These are phyloP conservation scores for Variabilichromis moorii DNA, from an alignment of 2,113 vertebrate genomes.

Conservation along the genomic window DNA sequence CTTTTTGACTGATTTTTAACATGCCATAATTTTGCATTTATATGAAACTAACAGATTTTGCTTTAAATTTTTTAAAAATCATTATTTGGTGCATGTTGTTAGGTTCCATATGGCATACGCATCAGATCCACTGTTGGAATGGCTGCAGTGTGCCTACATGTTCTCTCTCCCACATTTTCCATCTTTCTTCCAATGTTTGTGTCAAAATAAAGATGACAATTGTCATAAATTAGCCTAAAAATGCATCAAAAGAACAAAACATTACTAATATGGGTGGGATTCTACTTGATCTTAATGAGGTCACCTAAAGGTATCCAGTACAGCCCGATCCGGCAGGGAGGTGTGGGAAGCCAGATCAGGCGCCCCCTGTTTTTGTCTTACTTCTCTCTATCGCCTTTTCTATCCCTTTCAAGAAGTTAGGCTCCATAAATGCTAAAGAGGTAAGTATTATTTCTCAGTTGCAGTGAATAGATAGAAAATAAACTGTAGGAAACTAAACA, in stretches of 20 bases:
- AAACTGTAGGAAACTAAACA: background rate
- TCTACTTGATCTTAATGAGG: background rate
- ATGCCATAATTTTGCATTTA: background rate
- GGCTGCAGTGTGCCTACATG: background rate
- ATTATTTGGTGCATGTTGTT: background rate
- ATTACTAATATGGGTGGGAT: fast-evolving
- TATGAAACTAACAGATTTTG: background rate
- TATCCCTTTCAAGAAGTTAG: background rate
- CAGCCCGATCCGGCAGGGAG: background rate
- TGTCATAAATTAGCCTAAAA: background rate
- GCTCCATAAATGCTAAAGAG: background rate
- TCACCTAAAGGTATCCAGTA: background rate
- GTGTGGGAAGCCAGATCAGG: background rate
- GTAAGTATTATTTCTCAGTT: background rate
- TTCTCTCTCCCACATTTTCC: background rate
- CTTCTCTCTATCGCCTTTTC: background rate
- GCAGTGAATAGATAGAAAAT: background rate
- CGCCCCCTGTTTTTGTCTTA: background rate
- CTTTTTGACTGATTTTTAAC: background rate
- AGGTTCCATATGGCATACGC: background rate
- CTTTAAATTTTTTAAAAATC: background rate
- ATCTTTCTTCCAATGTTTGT: background rate
- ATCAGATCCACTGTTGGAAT: background rate
- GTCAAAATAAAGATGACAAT: background rate
- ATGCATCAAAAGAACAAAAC: background rate